Evolutionary conservation across 2,888 invertebrate genomes (phyloP), one percentile per base, ranked within the genome.

Genomic region (Eumacrocentrus americanus): DNA sequence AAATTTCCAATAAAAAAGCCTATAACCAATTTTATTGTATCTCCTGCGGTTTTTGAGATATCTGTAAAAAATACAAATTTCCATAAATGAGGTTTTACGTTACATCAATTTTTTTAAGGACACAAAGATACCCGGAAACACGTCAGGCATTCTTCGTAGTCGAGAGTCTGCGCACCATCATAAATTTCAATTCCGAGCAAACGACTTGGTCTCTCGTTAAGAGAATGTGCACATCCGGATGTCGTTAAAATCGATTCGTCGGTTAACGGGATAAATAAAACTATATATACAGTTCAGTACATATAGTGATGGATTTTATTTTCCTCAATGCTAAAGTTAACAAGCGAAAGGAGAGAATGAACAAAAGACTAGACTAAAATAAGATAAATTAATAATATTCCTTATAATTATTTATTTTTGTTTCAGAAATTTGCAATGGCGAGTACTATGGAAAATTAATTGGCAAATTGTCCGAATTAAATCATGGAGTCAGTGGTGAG

Each of bases 401-500:
- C 42, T 2, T 48, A 46, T 22, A 40, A 42, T n/a, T 52, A 20
- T 47, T 52, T 23, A 57, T 56, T 55, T 51, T 47, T 25, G 46
- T 72, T 72, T 4, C 72, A 80, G 80, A 79, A 67, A 66, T 70
- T 70, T 77, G 78, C 69, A 74, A 76, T 69, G 85, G 80, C 62
- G 84, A 84, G 67, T 93, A 93, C 83, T 87, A 87, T 79, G 94
- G 93, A 67, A 88, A 88, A 82, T 88, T 88, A 77, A 83, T 94
- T 66, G 94, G 93, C 60, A 84, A 89, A 75, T 85, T 94, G 69
- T 88, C 89, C 51, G 87, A 89, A 81, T 84, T 92, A 69, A 90
- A 94, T 81, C 94, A 94, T 81, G 91, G 89, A 69, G 92, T 94
- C 70, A 88, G 89, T 67, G 95, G 95, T 7, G 88, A 89, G 73